These are phyloP conservation scores for Gavialis gangeticus DNA, from an alignment of 2,113 vertebrate species.

Conservation along the genomic window DNA sequence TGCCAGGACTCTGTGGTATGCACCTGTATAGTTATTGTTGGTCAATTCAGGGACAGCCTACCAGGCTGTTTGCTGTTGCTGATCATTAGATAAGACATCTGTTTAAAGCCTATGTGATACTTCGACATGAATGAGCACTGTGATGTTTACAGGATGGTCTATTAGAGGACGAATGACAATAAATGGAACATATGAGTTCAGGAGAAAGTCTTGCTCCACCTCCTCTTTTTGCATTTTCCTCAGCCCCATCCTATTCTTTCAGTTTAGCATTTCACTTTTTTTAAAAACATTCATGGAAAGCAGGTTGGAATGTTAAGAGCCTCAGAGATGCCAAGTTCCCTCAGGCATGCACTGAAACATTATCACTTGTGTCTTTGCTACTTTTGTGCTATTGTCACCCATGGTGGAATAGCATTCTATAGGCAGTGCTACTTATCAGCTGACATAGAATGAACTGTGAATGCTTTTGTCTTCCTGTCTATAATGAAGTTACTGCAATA, in stretches of 20 bases:
- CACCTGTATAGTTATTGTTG: neutral
- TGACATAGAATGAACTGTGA: fast-evolving
- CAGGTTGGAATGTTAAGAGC: neutral
- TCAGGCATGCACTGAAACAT: neutral
- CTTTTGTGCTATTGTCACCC: too few relatives aligned
- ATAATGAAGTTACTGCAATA: neutral
- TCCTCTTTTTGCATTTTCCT: neutral
- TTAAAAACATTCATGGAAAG: neutral
- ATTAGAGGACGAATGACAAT: neutral
- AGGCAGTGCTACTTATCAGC: neutral
- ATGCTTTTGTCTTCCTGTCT: neutral
- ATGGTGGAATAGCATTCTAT: neutral
- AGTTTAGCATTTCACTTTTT: neutral
- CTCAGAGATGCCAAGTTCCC: neutral
- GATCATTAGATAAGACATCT: too few relatives aligned
- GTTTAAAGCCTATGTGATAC: too few relatives aligned
- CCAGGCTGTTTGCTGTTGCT: too few relatives aligned
- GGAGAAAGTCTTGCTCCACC: neutral
- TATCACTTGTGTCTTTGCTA: neutral
- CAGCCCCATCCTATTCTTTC: neutral
- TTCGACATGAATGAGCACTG: too few relatives aligned
- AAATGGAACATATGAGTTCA: neutral
- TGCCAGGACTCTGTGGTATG: neutral
- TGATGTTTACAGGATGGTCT: too few relatives aligned
- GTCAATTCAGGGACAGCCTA: too few relatives aligned